Evolutionary conservation across 2,888 invertebrate species (phyloP).

Genomic region (Apocheima hispidaria): DNA sequence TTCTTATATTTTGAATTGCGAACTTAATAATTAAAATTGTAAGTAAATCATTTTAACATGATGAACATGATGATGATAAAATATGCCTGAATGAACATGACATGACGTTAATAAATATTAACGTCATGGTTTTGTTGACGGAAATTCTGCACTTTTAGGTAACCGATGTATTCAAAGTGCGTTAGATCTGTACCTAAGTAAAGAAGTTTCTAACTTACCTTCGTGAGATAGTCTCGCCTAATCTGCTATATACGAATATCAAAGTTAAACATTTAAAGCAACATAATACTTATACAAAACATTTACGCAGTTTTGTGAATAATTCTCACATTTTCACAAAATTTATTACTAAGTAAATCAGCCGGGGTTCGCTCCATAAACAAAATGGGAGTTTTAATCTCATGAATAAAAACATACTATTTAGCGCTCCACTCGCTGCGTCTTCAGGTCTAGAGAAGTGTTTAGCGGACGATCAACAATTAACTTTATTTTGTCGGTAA

Average conservation of each 20-base stretch:
- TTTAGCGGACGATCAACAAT: slow-evolving; percentile 53
- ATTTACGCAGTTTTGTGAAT: slow-evolving; percentile 62
- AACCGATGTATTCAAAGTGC: slow-evolving; percentile 13
- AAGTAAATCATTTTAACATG: too few relatives aligned
- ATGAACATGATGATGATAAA: too few relatives aligned
- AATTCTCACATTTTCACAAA: slow-evolving; percentile 71
- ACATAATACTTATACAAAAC: slow-evolving; percentile 42
- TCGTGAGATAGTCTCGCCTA: slow-evolving; percentile 5
- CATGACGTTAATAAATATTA: neutral
- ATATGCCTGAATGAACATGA: too few relatives aligned
- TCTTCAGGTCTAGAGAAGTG: slow-evolving; percentile 65
- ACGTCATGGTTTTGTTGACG: slow-evolving; percentile 4
- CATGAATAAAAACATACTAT: slow-evolving; percentile 86
- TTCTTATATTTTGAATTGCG: neutral
- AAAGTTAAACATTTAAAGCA: slow-evolving; percentile 41
- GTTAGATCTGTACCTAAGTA: slow-evolving; percentile 14
- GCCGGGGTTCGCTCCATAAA: slow-evolving; percentile 80
- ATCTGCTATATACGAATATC: slow-evolving; percentile 30
- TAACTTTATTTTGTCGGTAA: slow-evolving; percentile 58
- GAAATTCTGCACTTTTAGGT: slow-evolving; percentile 10
- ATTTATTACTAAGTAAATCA: slow-evolving; percentile 83
- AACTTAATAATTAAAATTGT: too few relatives aligned
- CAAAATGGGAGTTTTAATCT: slow-evolving; percentile 80
- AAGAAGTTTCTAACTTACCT: slow-evolving; percentile 7
- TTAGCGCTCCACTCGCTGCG: slow-evolving; percentile 79